Percentiles rank a stretch among this genome's conserved stretches.
These are phyloP conservation scores for Melanotaenia duboulayi DNA, from an alignment of 2,113 vertebrate species.

Conservation along the genomic window DNA sequence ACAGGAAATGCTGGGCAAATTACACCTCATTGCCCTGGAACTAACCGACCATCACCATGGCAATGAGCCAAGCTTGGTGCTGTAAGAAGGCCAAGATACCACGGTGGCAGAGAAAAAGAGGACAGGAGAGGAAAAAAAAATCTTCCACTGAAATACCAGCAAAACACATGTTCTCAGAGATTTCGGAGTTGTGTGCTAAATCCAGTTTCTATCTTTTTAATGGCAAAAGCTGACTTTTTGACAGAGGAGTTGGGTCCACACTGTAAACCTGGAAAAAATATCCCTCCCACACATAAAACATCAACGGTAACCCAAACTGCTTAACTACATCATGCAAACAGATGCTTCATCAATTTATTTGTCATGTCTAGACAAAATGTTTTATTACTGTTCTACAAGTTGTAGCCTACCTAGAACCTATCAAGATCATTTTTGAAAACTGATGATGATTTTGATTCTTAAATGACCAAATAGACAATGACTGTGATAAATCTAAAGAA, in stretches of 20 bases:
- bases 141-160: background rate
- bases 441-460: no score
- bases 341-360: no score
- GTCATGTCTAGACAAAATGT: no score
- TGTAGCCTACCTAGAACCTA: no score
- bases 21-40: slow-evolving; percentile 75
- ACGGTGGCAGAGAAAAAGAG: slow-evolving; percentile 5
- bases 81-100: slow-evolving; percentile 65
- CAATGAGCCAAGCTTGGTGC: slow-evolving; percentile 65
- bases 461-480: slow-evolving; percentile 2
- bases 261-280: slow-evolving; percentile 73
- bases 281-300: slow-evolving; percentile 60
- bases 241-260: slow-evolving; percentile 25
- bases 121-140: slow-evolving; percentile 3
- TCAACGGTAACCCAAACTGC: no score
- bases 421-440: no score
- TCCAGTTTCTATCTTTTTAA: slow-evolving; percentile 43
- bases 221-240: slow-evolving; percentile 36
- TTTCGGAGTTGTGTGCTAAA: slow-evolving; percentile 34
- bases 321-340: no score
- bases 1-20: slow-evolving; percentile 80
- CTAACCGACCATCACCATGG: slow-evolving; percentile 70
- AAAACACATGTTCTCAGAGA: background rate
- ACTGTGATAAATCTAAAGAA: background rate
- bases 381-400: no score